Evolutionary conservation across 2,888 invertebrate species (phyloP).

Genomic region (Plemyria rubiginata): DNA sequence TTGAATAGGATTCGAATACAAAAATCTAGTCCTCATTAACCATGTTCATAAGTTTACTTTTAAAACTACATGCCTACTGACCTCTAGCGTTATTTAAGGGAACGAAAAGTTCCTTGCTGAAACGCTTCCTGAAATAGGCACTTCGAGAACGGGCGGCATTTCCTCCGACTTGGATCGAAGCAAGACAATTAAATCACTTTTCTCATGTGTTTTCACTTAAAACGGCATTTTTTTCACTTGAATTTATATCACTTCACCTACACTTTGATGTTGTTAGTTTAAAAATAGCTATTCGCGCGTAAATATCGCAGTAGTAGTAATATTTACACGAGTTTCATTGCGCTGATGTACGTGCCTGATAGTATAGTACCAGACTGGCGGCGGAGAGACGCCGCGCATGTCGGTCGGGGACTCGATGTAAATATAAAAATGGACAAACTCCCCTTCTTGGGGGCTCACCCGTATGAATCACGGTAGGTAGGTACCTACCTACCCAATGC

Average conservation of each 20-base stretch:
- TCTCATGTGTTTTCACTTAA: constrained; percentile 63
- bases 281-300: constrained; percentile 73
- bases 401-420: constrained; percentile 82
- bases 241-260: constrained; percentile 56
- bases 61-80: constrained; percentile 64
- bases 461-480: constrained; percentile 78
- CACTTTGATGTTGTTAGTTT: constrained; percentile 59
- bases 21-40: constrained; percentile 15
- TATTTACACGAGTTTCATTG: constrained; percentile 80
- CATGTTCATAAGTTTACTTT: constrained; percentile 31
- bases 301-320: constrained; percentile 79
- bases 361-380: constrained; percentile 81
- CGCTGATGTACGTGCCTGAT: constrained; percentile 81
- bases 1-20: constrained; percentile 35
- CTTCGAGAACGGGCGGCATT: constrained; percentile 74
- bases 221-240: constrained; percentile 57
- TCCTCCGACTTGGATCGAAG: constrained; percentile 79
- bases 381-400: constrained; percentile 82
- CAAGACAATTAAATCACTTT: constrained; percentile 68
- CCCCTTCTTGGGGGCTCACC: constrained; percentile 80
- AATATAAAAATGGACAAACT: constrained; percentile 84
- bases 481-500: constrained; percentile 45
- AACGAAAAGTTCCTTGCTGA: constrained; percentile 81
- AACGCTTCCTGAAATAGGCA: constrained; percentile 81
- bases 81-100: constrained; percentile 81